These are phyloP conservation scores for Gobionotothen gibberifrons DNA, from an alignment of 2,797 vertebrate genomes.

Conservation along the genomic window DNA sequence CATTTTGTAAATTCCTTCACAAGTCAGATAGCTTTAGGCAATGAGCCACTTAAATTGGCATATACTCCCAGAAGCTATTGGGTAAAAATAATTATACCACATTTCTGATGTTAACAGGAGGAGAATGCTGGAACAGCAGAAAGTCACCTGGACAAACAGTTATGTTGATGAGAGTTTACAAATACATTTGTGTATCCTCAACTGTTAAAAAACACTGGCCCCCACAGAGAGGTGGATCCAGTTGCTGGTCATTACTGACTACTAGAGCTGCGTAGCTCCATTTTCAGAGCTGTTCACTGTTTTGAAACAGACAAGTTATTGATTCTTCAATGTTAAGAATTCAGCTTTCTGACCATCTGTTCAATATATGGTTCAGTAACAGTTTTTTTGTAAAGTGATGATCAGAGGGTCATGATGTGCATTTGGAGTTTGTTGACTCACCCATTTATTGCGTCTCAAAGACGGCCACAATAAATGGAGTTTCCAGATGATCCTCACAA, in stretches of 20 bases:
- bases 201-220: slow-evolving; percentile 5
- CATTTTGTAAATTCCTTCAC: slow-evolving; percentile 9
- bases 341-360: slow-evolving; percentile 65
- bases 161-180: not conserved
- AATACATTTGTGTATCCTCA: not conserved
- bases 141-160: not conserved
- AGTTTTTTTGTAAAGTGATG: slow-evolving; percentile 27
- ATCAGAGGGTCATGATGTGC: slow-evolving; percentile 49
- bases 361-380: slow-evolving; percentile 64
- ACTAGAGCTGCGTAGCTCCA: slow-evolving; percentile 36
- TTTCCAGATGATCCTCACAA: slow-evolving; percentile 74
- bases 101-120: slow-evolving; percentile 14
- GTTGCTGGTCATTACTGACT: slow-evolving; percentile 25
- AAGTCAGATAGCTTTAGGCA: slow-evolving; percentile 27
- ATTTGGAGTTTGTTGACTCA: slow-evolving; percentile 65
- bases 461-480: slow-evolving; percentile 55
- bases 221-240: slow-evolving; percentile 27
- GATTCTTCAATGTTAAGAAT: slow-evolving; percentile 63
- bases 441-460: slow-evolving; percentile 59
- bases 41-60: slow-evolving; percentile 15
- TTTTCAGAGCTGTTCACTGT: slow-evolving; percentile 58
- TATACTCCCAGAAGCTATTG: slow-evolving; percentile 6
- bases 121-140: not conserved
- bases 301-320: slow-evolving; percentile 65
- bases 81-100: slow-evolving; percentile 11